A percentile compares a stretch with the other conserved stretches of the same genome.
phyloP scores from a whole-genome alignment of 1,140 invertebrate species.

The Temnothorax longispinosus region DNA sequence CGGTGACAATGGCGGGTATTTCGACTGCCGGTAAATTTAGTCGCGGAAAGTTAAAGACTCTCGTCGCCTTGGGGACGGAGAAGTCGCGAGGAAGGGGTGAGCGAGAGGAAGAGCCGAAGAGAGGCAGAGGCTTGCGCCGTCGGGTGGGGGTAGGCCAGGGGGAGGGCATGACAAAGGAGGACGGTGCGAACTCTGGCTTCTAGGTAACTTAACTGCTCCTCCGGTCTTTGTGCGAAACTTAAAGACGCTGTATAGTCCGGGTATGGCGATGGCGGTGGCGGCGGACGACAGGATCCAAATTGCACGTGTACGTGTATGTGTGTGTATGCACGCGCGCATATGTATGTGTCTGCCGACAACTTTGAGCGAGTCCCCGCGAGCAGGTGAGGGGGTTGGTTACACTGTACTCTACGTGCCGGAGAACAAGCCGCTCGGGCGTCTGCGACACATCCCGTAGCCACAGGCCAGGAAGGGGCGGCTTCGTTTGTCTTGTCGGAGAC shows the following conservation, averaged over 20 bases:
- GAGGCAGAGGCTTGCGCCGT: not conserved
- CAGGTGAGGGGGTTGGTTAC: constrained; percentile 56
- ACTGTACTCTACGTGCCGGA: constrained; percentile 62
- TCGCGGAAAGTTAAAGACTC: constrained; percentile 58
- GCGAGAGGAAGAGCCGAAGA: constrained; percentile 7
- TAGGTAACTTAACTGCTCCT: constrained; percentile 66
- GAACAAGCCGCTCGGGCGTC: constrained; percentile 65
- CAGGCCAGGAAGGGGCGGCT: constrained; percentile 59
- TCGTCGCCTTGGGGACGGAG: constrained; percentile 16
- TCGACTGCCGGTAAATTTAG: constrained; percentile 56
- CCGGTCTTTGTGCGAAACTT: constrained; percentile 67
- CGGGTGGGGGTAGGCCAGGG: constrained; percentile 34
- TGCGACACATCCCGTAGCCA: constrained; percentile 68
- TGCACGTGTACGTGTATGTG: not conserved
- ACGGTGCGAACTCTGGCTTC: constrained; percentile 63
- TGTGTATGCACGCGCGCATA: not conserved
- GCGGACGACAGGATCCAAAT: not conserved
- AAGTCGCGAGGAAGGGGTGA: not conserved
- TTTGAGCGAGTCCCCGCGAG: constrained; percentile 56
- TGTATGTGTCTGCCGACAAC: constrained; percentile 28
- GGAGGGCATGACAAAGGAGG: constrained; percentile 48
- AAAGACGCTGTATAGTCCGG: constrained; percentile 63
- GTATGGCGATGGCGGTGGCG: not conserved
- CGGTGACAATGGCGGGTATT: constrained; percentile 45
- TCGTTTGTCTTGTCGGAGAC: constrained; percentile 69